phyloP scores from a whole-genome alignment of 2,113 vertebrate species.

The Pristiophorus japonicus region DNA sequence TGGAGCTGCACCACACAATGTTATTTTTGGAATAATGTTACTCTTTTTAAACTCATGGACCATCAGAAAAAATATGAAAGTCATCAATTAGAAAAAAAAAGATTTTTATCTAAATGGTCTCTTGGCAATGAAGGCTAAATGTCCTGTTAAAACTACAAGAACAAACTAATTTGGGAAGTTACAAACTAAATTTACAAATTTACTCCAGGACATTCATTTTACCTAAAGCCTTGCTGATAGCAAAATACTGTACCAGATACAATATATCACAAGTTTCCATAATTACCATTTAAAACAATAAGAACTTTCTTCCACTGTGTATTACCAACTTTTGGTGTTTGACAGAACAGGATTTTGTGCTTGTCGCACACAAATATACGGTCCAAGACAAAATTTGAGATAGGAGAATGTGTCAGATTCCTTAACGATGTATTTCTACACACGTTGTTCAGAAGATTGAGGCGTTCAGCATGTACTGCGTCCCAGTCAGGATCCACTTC shows the following conservation, averaged over 20 bases:
- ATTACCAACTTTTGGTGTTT: slow-evolving; percentile 98
- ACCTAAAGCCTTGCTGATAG: neutral
- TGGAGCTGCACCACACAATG: neutral
- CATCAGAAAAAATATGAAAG: neutral
- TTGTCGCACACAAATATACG: slow-evolving; percentile 97
- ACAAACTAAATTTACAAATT: neutral
- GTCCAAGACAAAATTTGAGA: slow-evolving; percentile 90
- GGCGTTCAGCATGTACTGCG: slow-evolving; percentile 61
- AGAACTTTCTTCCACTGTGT: slow-evolving; percentile 99
- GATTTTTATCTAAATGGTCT: neutral
- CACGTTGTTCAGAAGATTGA: slow-evolving; percentile 66
- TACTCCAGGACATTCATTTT: neutral
- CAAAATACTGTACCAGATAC: neutral
- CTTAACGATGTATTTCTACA: slow-evolving; percentile 71
- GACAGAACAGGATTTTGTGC: slow-evolving; percentile 94
- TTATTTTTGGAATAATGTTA: neutral
- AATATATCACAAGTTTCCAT: neutral
- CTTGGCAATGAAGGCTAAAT: neutral
- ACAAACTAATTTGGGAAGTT: neutral
- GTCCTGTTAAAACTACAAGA: neutral
- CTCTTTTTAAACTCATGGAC: neutral
- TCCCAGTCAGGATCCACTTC: slow-evolving; percentile 56
- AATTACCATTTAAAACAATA: slow-evolving; percentile 87
- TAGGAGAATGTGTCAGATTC: slow-evolving; percentile 75
- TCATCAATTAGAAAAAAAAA: neutral